A percentile compares a stretch with the other conserved stretches of the same genome.
Conservation (phyloP, 2,797 vertebrate species). For the Euthynnus affinis region DNA sequence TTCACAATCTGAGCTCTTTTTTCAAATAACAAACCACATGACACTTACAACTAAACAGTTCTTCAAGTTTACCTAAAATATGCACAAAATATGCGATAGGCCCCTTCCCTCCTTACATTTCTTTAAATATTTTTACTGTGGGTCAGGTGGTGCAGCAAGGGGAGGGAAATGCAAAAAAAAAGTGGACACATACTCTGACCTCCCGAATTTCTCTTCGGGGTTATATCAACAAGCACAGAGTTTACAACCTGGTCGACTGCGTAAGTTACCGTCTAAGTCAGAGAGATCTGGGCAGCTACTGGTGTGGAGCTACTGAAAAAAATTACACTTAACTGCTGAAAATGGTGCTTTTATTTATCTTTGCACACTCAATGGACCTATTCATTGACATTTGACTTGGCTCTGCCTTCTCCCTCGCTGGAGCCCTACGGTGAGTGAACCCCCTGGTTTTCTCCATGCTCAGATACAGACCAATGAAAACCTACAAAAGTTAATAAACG, state of each 20-base stretch:
- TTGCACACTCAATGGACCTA: conserved; percentile 77
- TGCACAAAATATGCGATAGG: conserved; percentile 29
- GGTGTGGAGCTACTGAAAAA: conserved; percentile 73
- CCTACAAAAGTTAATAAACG: conserved; percentile 54
- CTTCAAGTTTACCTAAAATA: neutral
- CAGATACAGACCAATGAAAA: conserved; percentile 53
- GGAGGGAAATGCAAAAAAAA: conserved; percentile 41
- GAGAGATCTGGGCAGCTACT: conserved; percentile 47
- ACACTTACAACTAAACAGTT: neutral
- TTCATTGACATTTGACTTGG: conserved; percentile 78
- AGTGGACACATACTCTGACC: conserved; percentile 55
- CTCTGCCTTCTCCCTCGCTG: conserved; percentile 54
- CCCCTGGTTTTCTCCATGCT: conserved; percentile 46
- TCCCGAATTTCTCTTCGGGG: conserved; percentile 54
- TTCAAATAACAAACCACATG: neutral
- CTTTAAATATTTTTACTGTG: conserved; percentile 35
- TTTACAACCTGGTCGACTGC: conserved; percentile 56
- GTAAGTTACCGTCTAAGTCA: conserved; percentile 55
- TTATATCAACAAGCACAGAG: conserved; percentile 73
- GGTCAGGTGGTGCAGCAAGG: conserved; percentile 17
- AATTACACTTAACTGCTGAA: conserved; percentile 75
- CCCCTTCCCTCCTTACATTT: neutral
- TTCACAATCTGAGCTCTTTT: neutral
- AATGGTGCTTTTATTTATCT: conserved; percentile 79
- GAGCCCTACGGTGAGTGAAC: conserved; percentile 39